These are phyloP conservation scores for Pogonocherus hispidulus DNA, from an alignment of 2,888 invertebrate genomes.

Conservation along the genomic window DNA sequence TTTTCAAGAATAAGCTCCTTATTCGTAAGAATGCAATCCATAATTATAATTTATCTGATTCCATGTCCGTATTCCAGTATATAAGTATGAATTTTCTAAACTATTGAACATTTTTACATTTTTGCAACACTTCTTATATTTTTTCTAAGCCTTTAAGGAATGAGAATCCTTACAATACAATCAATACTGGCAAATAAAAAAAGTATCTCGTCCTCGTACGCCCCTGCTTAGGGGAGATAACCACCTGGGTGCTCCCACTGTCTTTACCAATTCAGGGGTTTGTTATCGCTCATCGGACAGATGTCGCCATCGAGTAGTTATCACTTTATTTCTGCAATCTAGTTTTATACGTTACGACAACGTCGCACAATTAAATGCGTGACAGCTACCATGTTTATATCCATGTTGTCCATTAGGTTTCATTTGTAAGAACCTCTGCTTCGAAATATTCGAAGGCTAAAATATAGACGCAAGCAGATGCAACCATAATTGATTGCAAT, in stretches of 20 bases:
- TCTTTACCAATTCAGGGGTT: conserved; percentile 37
- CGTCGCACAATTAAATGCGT: conserved; percentile 17
- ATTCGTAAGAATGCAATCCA: too few species aligned
- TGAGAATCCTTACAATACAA: too few species aligned
- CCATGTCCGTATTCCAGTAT: too few species aligned
- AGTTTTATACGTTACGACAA: conserved; percentile 25
- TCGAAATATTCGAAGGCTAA: too few species aligned
- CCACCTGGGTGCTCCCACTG: conserved; percentile 55
- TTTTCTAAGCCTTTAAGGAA: too few species aligned
- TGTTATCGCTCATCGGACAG: conserved; percentile 53
- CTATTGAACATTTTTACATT: too few species aligned
- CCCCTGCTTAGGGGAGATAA: conserved; percentile 44
- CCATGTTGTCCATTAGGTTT: neutral
- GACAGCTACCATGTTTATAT: conserved; percentile 28
- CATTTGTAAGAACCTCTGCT: conserved; percentile 4
- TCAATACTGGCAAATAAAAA: neutral
- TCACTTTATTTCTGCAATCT: conserved; percentile 26
- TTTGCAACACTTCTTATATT: too few species aligned
- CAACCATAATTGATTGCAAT: too few species aligned
- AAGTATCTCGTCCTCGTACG: neutral
- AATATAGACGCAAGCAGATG: too few species aligned
- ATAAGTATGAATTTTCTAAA: too few species aligned
- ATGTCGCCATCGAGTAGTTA: conserved; percentile 51
- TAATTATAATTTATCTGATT: too few species aligned
- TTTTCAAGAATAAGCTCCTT: too few species aligned